A percentile compares a stretch with the other conserved stretches of the same genome.
phyloP scores from a whole-genome alignment of 2,888 invertebrate species.

The Trichopoda pennipes region DNA sequence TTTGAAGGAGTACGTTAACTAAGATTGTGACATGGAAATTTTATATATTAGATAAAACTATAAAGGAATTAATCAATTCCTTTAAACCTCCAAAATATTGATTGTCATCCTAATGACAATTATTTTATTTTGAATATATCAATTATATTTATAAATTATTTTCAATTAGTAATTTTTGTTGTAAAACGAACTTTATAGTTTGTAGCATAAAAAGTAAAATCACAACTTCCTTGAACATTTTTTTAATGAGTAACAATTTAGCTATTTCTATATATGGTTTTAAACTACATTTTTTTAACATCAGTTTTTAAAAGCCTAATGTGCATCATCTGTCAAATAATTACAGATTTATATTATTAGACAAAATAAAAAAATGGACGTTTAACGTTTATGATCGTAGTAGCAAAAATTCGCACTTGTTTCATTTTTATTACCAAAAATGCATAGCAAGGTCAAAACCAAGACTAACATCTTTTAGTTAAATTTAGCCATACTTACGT shows the following conservation, averaged over 20 bases:
- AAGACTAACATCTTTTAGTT: constrained; percentile 7
- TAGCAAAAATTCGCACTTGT: constrained; percentile 1
- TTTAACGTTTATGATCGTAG: background rate
- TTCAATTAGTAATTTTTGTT: no score
- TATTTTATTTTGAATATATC: no score
- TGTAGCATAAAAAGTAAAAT: background rate
- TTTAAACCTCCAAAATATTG: no score
- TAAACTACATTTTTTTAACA: constrained; percentile 20
- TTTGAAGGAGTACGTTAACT: no score
- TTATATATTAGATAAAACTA: no score
- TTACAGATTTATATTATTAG: constrained; percentile 8
- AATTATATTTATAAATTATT: no score
- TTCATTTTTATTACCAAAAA: constrained; percentile 9
- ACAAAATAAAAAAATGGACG: no score
- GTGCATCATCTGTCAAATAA: background rate
- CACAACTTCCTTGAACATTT: background rate
- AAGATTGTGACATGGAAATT: no score
- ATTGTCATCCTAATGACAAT: no score
- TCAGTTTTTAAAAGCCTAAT: background rate
- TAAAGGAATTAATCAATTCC: no score
- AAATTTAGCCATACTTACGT: constrained; percentile 2
- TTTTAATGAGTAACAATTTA: background rate
- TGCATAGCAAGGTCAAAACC: constrained; percentile 28
- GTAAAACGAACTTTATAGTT: background rate
- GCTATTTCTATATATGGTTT: constrained; percentile 15